Evolutionary conservation across 2,113 vertebrate species (phyloP).

Genomic region (Otis tarda): DNA sequence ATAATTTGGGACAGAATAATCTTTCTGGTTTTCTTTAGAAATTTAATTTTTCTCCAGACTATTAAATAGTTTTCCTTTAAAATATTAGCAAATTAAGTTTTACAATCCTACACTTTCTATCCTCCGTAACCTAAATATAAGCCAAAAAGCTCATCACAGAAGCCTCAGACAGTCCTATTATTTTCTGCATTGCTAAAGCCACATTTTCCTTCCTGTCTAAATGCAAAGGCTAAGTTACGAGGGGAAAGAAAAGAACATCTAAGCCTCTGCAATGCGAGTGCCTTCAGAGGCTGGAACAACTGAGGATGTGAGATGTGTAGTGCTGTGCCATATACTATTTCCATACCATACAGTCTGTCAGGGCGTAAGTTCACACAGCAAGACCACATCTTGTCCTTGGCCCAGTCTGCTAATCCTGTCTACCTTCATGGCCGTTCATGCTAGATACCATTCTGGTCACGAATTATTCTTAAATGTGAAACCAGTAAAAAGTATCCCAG

Average conservation of each 20-base stretch:
- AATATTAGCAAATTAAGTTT: not conserved
- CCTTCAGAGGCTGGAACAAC: not conserved
- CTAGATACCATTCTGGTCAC: not conserved
- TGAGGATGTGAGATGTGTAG: not conserved
- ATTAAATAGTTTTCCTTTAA: not conserved
- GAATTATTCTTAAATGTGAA: not conserved
- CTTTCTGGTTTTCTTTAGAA: not conserved
- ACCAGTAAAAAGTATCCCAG: not conserved
- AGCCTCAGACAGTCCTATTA: accelerated
- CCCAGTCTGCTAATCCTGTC: not conserved
- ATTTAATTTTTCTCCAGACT: not conserved
- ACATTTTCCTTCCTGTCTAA: not conserved
- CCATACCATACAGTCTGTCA: not conserved
- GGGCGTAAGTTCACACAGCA: not conserved
- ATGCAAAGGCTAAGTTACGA: accelerated
- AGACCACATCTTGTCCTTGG: not conserved
- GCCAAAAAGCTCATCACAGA: accelerated
- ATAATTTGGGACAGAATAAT: not conserved
- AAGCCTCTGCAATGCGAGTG: not conserved
- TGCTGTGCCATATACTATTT: not conserved
- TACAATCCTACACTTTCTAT: not conserved
- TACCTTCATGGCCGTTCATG: not conserved
- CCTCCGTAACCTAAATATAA: not conserved
- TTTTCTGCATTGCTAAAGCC: not conserved
- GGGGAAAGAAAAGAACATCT: not conserved